Evolutionary conservation across 2,888 invertebrate species (phyloP), one percentile per base, ranked within the genome.

Genomic region (Yponomeuta plumbellus): DNA sequence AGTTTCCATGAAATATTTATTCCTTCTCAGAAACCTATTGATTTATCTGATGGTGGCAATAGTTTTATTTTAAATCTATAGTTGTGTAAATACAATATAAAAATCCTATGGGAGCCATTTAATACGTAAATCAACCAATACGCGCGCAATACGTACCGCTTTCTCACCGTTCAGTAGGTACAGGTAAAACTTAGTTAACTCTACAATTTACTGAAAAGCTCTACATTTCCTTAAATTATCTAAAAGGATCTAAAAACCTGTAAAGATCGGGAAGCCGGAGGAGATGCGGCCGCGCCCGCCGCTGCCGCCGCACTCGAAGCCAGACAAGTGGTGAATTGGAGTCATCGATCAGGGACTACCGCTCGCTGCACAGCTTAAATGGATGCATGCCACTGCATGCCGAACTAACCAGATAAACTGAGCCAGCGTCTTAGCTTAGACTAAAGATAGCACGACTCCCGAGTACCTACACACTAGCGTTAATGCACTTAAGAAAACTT

Each of bases 321-420:
- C 75, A 80, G 83, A 78, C 83, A 80, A 84, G 81, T 83, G 80
- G 84, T 80, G 84, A 83, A 87, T 86, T 86, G 85, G 79, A 82
- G 76, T 84, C 86, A 88, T 88, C 88, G 88, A 88, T 88, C 88
- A 86, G 81, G 69, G 69, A 71, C 73, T 73, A 76, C 77, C 80
- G 80, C 79, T 80, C 76, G 76, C 77, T 77, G 81, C 13, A 81
- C 77, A 75, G 81, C 78, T 82, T 80, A 81, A 84, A 84, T 80
- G 80, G 80, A 71, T 39, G 56, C 58, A 65, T 58, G 21, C 65
- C 65, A 59, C 39, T 40, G 39, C 56, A 34, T 34, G 34, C 58
- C 40, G 40, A 65, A 39, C 58, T 58, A 65, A 65, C 39, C 65
- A 63, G 63, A 63, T 63, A 63, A 63, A 44, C 44, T 20, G 3